These are phyloP conservation scores for Antennarius maculatus DNA, from an alignment of 2,797 vertebrate species.

Conservation along the genomic window DNA sequence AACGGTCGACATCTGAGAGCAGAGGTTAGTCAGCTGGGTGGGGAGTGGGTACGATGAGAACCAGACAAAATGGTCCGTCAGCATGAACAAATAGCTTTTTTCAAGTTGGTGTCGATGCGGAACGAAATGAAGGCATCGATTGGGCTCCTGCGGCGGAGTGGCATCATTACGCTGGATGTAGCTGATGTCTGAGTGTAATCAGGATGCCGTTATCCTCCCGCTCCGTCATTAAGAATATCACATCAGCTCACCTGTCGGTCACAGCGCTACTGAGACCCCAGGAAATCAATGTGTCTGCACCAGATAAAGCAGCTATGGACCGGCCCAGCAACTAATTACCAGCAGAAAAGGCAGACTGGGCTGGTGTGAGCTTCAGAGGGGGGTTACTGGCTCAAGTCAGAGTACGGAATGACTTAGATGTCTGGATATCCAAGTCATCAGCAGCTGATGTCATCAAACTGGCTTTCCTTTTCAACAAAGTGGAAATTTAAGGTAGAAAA, in stretches of 20 bases:
- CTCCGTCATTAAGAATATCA: constrained; percentile 3
- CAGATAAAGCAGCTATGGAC: constrained; percentile 12
- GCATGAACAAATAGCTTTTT: constrained; percentile 22
- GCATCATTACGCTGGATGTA: not conserved
- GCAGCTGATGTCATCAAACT: too few relatives aligned
- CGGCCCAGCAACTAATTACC: not conserved
- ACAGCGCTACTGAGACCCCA: not conserved
- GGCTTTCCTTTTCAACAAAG: too few relatives aligned
- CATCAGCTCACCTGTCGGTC: constrained; percentile 15
- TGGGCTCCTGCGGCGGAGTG: not conserved
- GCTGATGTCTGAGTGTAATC: constrained; percentile 14
- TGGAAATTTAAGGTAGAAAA: too few relatives aligned
- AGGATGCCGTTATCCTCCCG: constrained; percentile 12
- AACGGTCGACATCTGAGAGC: not conserved
- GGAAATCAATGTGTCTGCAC: constrained; percentile 26
- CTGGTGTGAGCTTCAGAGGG: not conserved
- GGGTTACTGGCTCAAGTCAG: not conserved
- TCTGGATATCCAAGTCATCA: too few relatives aligned
- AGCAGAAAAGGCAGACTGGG: not conserved
- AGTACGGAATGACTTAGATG: too few relatives aligned
- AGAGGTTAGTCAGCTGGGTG: not conserved
- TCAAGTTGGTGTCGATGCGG: constrained; percentile 13
- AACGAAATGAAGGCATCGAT: constrained; percentile 15
- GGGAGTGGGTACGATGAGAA: not conserved
- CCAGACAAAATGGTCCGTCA: not conserved